These are phyloP conservation scores for Lepetodrilus schrolli DNA, from an alignment of 2,888 invertebrate species.

Conservation along the genomic window DNA sequence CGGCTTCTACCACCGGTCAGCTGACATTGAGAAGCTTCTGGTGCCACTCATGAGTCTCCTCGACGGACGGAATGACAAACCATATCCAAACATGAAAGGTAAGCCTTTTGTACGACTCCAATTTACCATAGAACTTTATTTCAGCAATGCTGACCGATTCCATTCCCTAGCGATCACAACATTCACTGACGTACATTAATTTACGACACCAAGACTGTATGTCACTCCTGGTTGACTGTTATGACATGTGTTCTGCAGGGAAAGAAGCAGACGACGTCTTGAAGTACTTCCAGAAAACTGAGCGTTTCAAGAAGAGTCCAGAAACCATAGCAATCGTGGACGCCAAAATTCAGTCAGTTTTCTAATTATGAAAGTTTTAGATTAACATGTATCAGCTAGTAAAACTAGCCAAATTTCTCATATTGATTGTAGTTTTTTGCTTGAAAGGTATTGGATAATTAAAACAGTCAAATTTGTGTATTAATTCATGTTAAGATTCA, in stretches of 20 bases:
- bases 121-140: no score
- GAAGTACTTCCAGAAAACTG: constrained; percentile 57
- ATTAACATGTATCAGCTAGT: no score
- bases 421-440: no score
- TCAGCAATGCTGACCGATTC: background rate
- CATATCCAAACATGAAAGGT: constrained; percentile 62
- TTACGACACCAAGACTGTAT: background rate
- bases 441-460: no score
- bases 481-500: no score
- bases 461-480: no score
- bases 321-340: constrained; percentile 71
- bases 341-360: constrained; percentile 71
- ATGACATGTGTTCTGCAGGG: constrained; percentile 1
- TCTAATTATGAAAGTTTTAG: no score
- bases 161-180: background rate
- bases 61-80: constrained; percentile 74
- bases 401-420: no score
- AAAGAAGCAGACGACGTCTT: constrained; percentile 54
- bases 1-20: constrained; percentile 72
- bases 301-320: constrained; percentile 65
- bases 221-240: background rate
- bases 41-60: constrained; percentile 71
- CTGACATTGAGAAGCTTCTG: constrained; percentile 69
- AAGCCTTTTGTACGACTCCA: no score
- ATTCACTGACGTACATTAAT: no score